Evolutionary conservation across 2,888 invertebrate species (phyloP), one percentile per base, ranked within the genome.

Genomic region (Villa cingulata): DNA sequence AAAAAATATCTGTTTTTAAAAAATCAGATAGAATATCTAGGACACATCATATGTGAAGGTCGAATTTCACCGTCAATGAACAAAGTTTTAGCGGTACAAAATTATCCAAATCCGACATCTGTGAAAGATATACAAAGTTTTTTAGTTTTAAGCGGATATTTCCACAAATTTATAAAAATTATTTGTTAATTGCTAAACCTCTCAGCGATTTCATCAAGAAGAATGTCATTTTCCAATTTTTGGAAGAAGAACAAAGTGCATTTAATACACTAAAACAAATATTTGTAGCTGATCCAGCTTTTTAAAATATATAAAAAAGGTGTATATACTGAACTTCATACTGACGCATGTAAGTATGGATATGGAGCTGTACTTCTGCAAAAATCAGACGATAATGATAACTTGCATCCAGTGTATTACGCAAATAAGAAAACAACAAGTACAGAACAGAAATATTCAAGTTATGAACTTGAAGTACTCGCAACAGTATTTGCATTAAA

Each of bases 191-290:
- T 18, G 48, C 48, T 14, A 42, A 45, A 12, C 48, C 45, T 1
- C 39, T 51, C n/a, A 34, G 41, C 32, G 42, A 46, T 3, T 27
- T 43, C 1, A 15, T 43, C 4, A 43, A 43, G 9, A 43, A n/a
- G n/a, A n/a, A n/a, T n/a, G n/a, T n/a, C n/a, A 4, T 38, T 9
- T 51, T 47, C 23, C 9, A 36, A 12, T 46, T 51, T 40, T 5
- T 46, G 58, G 9, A 56, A 59, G 0, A 55, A 62, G 19, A 65
- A 65, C 2, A 58, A 52, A 34, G 18, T 12, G n/a, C n/a, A n/a
- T n/a, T n/a, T n/a, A n/a, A n/a, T n/a, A n/a, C n/a, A n/a, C 23
- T 52, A 12, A 53, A n/a, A n/a, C 10, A 45, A 17, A 46, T 40
- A 16, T 37, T 55, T 23, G 16, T 36, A 3, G 39, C 40, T 18